Evolutionary conservation across 2,888 invertebrate species (phyloP).

Genomic region (Hypena proboscidalis): DNA sequence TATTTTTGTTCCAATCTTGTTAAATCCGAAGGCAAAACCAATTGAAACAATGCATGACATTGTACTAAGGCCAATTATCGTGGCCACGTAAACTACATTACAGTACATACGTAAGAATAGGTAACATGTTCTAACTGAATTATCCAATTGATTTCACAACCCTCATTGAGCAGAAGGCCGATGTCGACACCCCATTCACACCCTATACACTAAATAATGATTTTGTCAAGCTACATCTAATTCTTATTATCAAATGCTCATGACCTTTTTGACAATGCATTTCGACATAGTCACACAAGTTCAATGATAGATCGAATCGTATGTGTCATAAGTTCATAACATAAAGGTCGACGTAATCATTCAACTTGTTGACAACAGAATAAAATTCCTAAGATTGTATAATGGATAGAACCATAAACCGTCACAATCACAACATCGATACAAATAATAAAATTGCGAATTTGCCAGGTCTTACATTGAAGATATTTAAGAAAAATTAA

Average conservation of each 20-base stretch:
- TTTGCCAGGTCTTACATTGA: no score
- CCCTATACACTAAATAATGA: slow-evolving; percentile 52
- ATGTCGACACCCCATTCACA: slow-evolving; percentile 74
- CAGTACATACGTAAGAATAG: slow-evolving; percentile 64
- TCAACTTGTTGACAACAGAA: not conserved
- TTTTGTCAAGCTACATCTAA: slow-evolving; percentile 69
- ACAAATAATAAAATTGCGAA: no score
- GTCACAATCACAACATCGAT: no score
- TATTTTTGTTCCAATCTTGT: not conserved
- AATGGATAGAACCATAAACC: no score
- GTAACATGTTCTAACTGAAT: slow-evolving; percentile 73
- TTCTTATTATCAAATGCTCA: slow-evolving; percentile 57
- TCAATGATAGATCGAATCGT: slow-evolving; percentile 60
- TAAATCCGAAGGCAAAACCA: slow-evolving; percentile 52
- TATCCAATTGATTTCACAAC: slow-evolving; percentile 73
- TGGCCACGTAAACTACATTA: slow-evolving; percentile 64
- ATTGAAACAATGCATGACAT: slow-evolving; percentile 62
- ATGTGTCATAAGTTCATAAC: slow-evolving; percentile 22
- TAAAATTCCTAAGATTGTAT: not conserved
- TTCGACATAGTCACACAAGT: slow-evolving; percentile 64
- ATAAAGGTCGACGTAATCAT: slow-evolving; percentile 33
- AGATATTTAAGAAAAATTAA: no score
- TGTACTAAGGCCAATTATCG: slow-evolving; percentile 73
- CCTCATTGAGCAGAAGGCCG: slow-evolving; percentile 63
- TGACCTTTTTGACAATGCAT: slow-evolving; percentile 67